Percentiles rank a stretch among this genome's conserved stretches.
These are phyloP conservation scores for Semaprochilodus insignis DNA, from an alignment of 2,797 vertebrate genomes.

Conservation along the genomic window DNA sequence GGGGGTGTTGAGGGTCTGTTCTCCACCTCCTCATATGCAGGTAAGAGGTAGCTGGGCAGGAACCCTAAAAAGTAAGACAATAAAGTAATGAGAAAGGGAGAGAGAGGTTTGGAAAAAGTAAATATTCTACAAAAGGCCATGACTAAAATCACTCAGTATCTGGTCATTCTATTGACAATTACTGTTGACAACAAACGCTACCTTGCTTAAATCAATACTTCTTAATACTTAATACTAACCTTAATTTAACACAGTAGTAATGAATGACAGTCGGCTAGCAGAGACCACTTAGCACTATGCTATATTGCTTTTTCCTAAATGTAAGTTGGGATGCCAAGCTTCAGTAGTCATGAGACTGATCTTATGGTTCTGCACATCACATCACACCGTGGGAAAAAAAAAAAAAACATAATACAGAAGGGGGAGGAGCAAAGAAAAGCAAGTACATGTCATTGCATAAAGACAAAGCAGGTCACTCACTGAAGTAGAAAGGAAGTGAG, in stretches of 20 bases:
- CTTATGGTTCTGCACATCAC: background rate
- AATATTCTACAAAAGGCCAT: background rate
- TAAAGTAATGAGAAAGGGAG: conserved; percentile 9
- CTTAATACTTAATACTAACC: background rate
- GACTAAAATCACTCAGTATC: background rate
- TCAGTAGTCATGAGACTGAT: background rate
- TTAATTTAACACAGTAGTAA: background rate
- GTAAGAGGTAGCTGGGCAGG: conserved; percentile 93
- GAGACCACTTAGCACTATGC: background rate
- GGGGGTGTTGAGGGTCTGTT: conserved; percentile 91
- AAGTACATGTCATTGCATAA: background rate
- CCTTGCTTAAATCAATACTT: no score
- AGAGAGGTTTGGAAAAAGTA: background rate
- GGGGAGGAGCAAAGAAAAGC: no score
- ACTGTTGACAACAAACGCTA: no score
- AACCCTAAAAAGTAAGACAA: conserved; percentile 79
- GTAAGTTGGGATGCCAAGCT: background rate
- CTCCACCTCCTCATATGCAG: conserved; percentile 94
- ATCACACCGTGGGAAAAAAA: background rate
- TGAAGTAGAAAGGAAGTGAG: conserved; percentile 90
- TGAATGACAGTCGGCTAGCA: no score
- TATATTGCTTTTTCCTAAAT: background rate
- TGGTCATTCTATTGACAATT: background rate
- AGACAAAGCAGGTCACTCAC: conserved; percentile 74
- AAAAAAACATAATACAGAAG: no score